These are phyloP conservation scores for Junonia oenone DNA, from an alignment of 2,888 invertebrate species.

Conservation along the genomic window DNA sequence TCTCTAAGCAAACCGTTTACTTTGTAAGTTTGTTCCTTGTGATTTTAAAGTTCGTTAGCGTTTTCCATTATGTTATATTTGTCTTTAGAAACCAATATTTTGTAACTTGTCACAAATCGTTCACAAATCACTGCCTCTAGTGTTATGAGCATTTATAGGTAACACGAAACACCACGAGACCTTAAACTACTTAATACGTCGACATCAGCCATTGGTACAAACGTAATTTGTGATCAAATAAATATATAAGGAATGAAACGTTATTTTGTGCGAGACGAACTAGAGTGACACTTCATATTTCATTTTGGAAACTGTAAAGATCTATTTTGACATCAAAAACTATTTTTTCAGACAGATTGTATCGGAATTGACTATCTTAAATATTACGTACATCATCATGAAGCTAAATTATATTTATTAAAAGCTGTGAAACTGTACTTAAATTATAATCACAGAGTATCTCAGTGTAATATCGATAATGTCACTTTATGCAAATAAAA, in stretches of 20 bases:
- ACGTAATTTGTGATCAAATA: slow-evolving; percentile 36
- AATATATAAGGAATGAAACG: slow-evolving; percentile 26
- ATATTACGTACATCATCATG: slow-evolving; percentile 40
- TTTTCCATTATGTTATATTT: slow-evolving; percentile 13
- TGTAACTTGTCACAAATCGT: slow-evolving; percentile 40
- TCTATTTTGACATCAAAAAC: slow-evolving; percentile 30
- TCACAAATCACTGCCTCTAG: slow-evolving; percentile 42
- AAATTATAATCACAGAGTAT: slow-evolving; percentile 68
- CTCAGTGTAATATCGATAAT: slow-evolving; percentile 66
- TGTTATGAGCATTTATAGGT: slow-evolving; percentile 38
- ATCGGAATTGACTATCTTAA: slow-evolving; percentile 54
- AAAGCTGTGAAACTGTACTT: slow-evolving; percentile 77
- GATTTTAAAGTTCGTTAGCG: slow-evolving; percentile 27
- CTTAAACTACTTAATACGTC: slow-evolving; percentile 26
- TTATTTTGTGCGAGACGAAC: slow-evolving; percentile 13
- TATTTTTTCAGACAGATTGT: slow-evolving; percentile 57
- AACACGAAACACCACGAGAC: slow-evolving; percentile 17
- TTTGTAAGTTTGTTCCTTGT: slow-evolving; percentile 30
- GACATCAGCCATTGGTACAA: slow-evolving; percentile 50
- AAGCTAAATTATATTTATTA: slow-evolving; percentile 56
- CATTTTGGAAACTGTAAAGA: slow-evolving; percentile 9
- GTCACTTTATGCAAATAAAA: slow-evolving; percentile 74
- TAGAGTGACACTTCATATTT: slow-evolving; percentile 13
- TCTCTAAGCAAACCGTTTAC: slow-evolving; percentile 25
- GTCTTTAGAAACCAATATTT: not conserved